These are phyloP conservation scores for Oegoconia quadripuncta DNA, from an alignment of 2,888 invertebrate genomes.

Conservation along the genomic window DNA sequence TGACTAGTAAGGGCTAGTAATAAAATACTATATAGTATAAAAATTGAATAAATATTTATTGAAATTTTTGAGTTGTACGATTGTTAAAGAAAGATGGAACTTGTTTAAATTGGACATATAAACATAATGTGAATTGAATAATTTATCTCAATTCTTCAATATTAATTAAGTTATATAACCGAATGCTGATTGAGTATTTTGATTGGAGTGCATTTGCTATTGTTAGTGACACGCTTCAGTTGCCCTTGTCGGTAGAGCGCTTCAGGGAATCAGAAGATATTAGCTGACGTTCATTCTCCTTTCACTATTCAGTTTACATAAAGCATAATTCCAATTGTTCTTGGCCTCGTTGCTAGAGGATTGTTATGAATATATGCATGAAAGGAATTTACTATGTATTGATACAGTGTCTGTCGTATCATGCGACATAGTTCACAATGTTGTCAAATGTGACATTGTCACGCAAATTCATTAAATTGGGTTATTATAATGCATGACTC, in stretches of 20 bases:
- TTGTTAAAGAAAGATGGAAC: background rate
- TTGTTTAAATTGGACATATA: background rate
- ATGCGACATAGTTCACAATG: too few relatives aligned
- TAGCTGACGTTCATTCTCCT: conserved; percentile 32
- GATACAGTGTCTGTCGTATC: too few relatives aligned
- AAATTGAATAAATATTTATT: too few relatives aligned
- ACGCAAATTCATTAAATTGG: background rate
- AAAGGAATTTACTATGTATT: conserved; percentile 3
- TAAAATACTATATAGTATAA: too few relatives aligned
- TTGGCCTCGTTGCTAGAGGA: conserved; percentile 39
- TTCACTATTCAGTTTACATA: conserved; percentile 39
- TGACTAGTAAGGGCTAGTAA: too few relatives aligned
- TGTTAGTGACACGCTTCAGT: conserved; percentile 17
- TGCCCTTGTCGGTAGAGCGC: conserved; percentile 13
- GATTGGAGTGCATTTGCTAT: conserved; percentile 11
- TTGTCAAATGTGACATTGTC: conserved; percentile 1
- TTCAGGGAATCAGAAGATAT: conserved; percentile 20
- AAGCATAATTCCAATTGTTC: conserved; percentile 38
- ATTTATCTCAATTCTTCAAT: background rate
- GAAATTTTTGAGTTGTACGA: too few relatives aligned
- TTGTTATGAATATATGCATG: conserved; percentile 22
- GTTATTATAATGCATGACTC: too few relatives aligned
- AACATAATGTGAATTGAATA: background rate
- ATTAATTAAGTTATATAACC: conserved; percentile 3
- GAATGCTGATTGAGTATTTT: too few relatives aligned